Base-by-base conservation (phyloP, 2,797 vertebrate species). In the Acrossocheilus wenchowensis region DNA sequence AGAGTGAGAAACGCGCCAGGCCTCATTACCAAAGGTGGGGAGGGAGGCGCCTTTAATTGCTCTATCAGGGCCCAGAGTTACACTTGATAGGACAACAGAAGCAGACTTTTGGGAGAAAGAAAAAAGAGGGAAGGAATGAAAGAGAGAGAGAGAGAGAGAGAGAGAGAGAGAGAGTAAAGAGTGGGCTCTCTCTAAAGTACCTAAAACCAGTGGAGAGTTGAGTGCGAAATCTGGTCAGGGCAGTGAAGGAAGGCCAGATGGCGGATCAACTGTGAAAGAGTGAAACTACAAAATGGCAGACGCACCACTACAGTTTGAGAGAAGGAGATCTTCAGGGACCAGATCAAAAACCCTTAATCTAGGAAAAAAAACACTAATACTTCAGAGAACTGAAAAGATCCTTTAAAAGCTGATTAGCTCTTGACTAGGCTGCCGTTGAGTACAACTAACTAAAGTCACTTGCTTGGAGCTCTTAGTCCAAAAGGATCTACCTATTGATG, bases 41-140 rank as follows among this genome's bases (percentile, higher is more conserved):
- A 96, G 95, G 94, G 95, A 96, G 95, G 95, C 94, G 95, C 93
- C 93, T 96, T 97, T 99, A 99, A 99, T 99, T 99, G 97, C 97
- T 98, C 98, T 98, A 97, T 96, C 95, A 97, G 97, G 98, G 97
- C 97, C 97, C 96, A 97, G 97, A 97, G 97, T 98, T 98, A 98
- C 97, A 98, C 97, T 98, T 98, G 97, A 98, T 98, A 98, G 97
- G 98, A 99, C 98, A 98, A 98, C 97, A 97, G 97, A 96, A 85
- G 66, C 84, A 80, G 84, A 80, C 84, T 85, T 85, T 71, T 5
- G 83, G 83, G 75, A 72, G n/a, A 72, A 69, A 97, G 97, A 97
- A 92, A 92, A 92, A 92, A 90, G 90, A 84, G 85, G 88, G 89
- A 34, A 45, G 52, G 30, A 36, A 36, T 36, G 34, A 36, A 4